These are phyloP conservation scores for Malacoctenus gilli DNA, from an alignment of 2,797 vertebrate species.

Conservation along the genomic window DNA sequence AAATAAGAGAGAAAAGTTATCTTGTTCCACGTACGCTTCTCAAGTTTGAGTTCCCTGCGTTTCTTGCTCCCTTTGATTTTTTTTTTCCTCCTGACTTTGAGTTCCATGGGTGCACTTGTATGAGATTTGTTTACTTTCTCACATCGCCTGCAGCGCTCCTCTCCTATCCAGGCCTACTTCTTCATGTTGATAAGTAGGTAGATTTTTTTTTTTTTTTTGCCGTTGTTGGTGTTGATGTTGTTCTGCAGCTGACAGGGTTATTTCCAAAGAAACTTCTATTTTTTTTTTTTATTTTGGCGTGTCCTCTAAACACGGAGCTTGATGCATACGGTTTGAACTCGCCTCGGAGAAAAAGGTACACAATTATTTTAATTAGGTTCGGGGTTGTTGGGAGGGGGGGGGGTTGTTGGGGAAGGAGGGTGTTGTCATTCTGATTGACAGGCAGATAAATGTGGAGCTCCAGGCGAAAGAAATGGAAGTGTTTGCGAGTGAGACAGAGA, in stretches of 20 bases:
- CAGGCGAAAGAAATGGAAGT: too few relatives aligned
- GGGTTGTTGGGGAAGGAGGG: too few relatives aligned
- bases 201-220: constrained; percentile 7
- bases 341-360: too few relatives aligned
- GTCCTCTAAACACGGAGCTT: too few relatives aligned
- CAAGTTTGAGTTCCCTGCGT: constrained; percentile 49
- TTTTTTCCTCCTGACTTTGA: constrained; percentile 22
- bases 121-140: constrained; percentile 60
- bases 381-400: too few relatives aligned
- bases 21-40: constrained; percentile 44
- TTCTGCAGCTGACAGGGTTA: constrained; percentile 44
- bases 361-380: too few relatives aligned
- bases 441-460: too few relatives aligned
- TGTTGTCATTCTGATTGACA: too few relatives aligned
- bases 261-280: constrained; percentile 46
- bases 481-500: too few relatives aligned
- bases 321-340: too few relatives aligned
- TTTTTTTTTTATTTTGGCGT: neutral
- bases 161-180: constrained; percentile 33
- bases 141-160: constrained; percentile 53
- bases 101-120: constrained; percentile 51
- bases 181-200: neutral
- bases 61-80: constrained; percentile 43
- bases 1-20: constrained; percentile 41
- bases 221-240: constrained; percentile 1